Evolutionary conservation across 2,797 vertebrate species (phyloP), one percentile per base, ranked within the genome.

Genomic region (Podarcis lilfordi): DNA sequence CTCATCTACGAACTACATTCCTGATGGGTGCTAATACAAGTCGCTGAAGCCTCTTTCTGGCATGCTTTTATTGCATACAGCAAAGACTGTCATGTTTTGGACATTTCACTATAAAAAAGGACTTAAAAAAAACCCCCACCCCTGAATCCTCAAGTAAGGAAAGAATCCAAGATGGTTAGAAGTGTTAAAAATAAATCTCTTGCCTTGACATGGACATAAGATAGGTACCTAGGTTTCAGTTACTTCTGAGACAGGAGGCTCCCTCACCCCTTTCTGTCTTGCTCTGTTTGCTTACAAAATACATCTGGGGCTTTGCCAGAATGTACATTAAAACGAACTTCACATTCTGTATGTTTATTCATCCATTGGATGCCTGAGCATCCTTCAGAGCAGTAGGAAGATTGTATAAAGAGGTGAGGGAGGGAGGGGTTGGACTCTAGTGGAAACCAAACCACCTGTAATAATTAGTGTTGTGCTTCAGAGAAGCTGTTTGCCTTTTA

Each of bases 151-250:
- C 13, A 45, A 4, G 11, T 84, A 64, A 90, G 40, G 45, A 50
- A 59, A 40, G 76, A 45, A 86, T n/a, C 84, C 80, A 82, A 1
- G 45, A 86, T 88, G 85, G 89, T 23, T 68, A 69, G 32, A 93
- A 92, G 61, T 81, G 83, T 93, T 95, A 94, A 96, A 94, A 95
- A 76, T 15, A 90, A 92, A 71, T 89, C 69, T 91, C 64, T 68
- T 37, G 27, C 87, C 68, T 93, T 95, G 92, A 90, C 37, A 77
- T 35, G 68, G 79, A 86, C 79, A 66, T 89, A 37, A 27, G 79
- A 61, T 89, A 92, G 87, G 50, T 91, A 76, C 32, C 84, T 83
- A 86, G 61, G 66, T 93, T 95, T 96, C 95, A 79, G 90, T 95
- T 95, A 95, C 85, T 94, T 95, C 78, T 83, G 94, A 90, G 82